Evolutionary conservation across 2,888 invertebrate genomes (phyloP).

Genomic region (Tetragonula carbonaria): DNA sequence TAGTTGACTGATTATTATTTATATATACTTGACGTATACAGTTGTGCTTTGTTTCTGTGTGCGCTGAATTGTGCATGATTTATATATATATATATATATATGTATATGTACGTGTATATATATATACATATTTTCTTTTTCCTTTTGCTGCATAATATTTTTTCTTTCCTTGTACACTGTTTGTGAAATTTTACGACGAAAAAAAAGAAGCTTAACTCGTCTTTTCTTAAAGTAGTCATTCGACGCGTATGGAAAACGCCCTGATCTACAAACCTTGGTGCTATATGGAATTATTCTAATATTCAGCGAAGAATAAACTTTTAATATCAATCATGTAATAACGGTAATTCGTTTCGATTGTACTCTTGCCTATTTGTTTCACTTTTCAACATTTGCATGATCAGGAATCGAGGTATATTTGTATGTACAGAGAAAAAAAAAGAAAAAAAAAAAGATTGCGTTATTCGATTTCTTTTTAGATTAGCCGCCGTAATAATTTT

Average conservation of each 20-base stretch:
- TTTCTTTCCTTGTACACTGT: constrained; percentile 62
- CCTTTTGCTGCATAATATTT: constrained; percentile 66
- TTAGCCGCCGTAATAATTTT: constrained; percentile 43
- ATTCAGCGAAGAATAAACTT: constrained; percentile 77
- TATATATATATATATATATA: background rate
- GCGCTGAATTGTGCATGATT: constrained; percentile 69
- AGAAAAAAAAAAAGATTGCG: constrained; percentile 1
- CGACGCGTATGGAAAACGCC: constrained; percentile 76
- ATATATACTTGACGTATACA: constrained; percentile 23
- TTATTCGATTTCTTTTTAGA: constrained; percentile 49
- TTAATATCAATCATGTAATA: constrained; percentile 69
- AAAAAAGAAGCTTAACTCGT: constrained; percentile 67
- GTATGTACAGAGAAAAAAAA: constrained; percentile 17
- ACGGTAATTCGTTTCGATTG: constrained; percentile 69
- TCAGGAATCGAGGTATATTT: constrained; percentile 55
- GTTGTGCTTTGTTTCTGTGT: constrained; percentile 67
- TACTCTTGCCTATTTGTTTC: constrained; percentile 65
- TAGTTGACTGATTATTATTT: constrained; percentile 5
- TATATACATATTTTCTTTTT: constrained; percentile 8
- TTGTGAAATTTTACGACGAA: constrained; percentile 53
- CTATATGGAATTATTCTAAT: constrained; percentile 84
- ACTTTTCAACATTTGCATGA: constrained; percentile 68
- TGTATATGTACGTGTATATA: too few relatives aligned
- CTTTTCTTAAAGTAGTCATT: constrained; percentile 77
- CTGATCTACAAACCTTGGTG: constrained; percentile 82